phyloP scores from a whole-genome alignment of 2,888 invertebrate genomes.

The Apamea sordens region DNA sequence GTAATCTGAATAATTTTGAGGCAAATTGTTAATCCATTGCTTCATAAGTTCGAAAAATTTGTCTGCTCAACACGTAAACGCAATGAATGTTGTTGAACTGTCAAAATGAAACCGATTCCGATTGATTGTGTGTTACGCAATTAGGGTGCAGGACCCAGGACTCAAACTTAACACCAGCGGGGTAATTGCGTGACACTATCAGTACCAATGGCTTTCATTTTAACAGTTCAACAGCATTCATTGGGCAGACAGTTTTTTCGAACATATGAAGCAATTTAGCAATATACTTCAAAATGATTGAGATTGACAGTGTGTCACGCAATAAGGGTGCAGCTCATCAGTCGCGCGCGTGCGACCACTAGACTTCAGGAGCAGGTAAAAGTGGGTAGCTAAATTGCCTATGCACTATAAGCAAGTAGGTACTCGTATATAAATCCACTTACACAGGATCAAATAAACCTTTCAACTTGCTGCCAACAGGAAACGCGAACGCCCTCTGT shows the following conservation, averaged over 20 bases:
- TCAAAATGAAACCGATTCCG: no score
- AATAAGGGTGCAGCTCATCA: neutral
- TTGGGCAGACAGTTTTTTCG: neutral
- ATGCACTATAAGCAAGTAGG: neutral
- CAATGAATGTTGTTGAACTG: no score
- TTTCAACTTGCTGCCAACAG: conserved; percentile 90
- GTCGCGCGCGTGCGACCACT: neutral
- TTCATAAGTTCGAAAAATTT: no score
- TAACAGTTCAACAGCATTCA: neutral
- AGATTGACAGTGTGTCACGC: no score
- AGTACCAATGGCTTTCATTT: neutral
- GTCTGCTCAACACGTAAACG: no score
- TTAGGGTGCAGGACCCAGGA: no score
- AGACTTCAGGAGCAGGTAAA: neutral
- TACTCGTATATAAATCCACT: conserved; percentile 70
- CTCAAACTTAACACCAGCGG: no score
- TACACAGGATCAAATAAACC: conserved; percentile 93
- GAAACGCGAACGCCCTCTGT: conserved; percentile 93
- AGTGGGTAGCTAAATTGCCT: neutral
- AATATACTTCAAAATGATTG: neutral
- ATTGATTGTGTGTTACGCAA: no score
- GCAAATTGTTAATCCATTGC: no score
- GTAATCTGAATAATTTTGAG: no score
- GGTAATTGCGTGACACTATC: no score
- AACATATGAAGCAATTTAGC: neutral